Conservation (phyloP, 2,888 invertebrate species). For the Pelosia muscerda region DNA sequence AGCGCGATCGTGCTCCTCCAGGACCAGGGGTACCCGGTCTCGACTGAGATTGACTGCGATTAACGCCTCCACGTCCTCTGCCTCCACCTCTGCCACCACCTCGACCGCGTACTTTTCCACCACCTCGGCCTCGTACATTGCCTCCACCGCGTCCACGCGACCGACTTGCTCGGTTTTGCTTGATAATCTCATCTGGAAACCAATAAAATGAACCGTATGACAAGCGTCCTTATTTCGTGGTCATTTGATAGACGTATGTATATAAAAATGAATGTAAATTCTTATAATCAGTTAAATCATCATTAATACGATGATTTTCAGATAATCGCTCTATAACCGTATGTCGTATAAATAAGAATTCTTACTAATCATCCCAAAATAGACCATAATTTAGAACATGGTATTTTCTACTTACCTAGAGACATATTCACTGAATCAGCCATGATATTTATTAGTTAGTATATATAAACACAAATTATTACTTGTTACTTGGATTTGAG, state of each 20-base stretch:
- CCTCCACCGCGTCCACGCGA: slow-evolving; percentile 71
- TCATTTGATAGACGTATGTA: neutral
- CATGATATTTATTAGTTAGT: slow-evolving; percentile 55
- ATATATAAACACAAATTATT: neutral
- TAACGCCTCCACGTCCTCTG: slow-evolving; percentile 40
- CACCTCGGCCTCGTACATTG: slow-evolving; percentile 50
- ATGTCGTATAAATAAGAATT: neutral
- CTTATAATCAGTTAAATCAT: neutral
- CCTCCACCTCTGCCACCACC: slow-evolving; percentile 48
- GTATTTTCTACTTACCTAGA: slow-evolving; percentile 65
- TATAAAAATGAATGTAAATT: neutral
- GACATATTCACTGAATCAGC: slow-evolving; percentile 80
- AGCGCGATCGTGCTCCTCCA: slow-evolving; percentile 60
- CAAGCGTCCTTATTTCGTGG: neutral
- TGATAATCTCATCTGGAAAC: slow-evolving; percentile 77
- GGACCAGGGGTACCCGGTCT: slow-evolving; percentile 57
- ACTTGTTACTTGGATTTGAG: neutral
- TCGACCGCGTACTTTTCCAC: slow-evolving; percentile 33
- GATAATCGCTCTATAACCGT: neutral
- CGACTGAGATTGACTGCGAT: slow-evolving; percentile 59
- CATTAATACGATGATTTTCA: neutral
- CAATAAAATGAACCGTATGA: neutral
- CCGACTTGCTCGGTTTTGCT: slow-evolving; percentile 69
- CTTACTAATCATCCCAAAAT: slow-evolving; percentile 45
- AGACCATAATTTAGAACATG: slow-evolving; percentile 25